Base-by-base conservation (phyloP, 2,113 vertebrate species). In the Carassius gibelio region DNA sequence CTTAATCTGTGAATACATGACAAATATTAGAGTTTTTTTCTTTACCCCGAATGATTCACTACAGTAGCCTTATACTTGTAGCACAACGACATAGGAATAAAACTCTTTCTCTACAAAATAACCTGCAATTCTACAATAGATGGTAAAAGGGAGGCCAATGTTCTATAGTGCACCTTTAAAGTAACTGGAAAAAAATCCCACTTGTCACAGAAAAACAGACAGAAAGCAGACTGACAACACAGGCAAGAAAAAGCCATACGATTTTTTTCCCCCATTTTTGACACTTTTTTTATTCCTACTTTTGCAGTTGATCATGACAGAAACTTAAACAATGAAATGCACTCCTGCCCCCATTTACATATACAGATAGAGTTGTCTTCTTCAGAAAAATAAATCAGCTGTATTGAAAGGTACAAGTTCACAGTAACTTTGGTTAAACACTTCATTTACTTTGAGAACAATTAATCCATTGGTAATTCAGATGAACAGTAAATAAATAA, bases 361-460 rank as follows among this genome's bases (percentile, higher is more conserved):
- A 94, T 94, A 93, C 93, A 94, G 91, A 94, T 94, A 90, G 89
- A 88, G 75, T 92, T 92, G 89, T 94, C 94, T 96, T 94, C 94
- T 95, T 97, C 96, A 96, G 95, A 97, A 97, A 96, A 97, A 96
- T 95, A 95, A 95, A 94, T 95, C 93, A 94, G 96, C 94, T 94
- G 94, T 95, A 95, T 95, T 91, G 94, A 95, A 95, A 95, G 93
- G 94, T 96, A 96, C 95, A 95, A 95, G 96, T 97, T 97, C 96
- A 97, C 96, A 98, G 96, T 98, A 96, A 98, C 96, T 97, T 98
- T 99, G 97, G 97, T 98, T 98, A 95, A 97, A 98, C 97, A 95
- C 96, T 95, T 95, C 95, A 91, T 92, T 92, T 96, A 94, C 94
- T 94, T 94, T 91, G 91, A 95, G 94, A 94, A 94, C 92, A 94